Evolutionary conservation across 2,888 invertebrate species (phyloP).

Genomic region (Melangyna quadrimaculata): DNA sequence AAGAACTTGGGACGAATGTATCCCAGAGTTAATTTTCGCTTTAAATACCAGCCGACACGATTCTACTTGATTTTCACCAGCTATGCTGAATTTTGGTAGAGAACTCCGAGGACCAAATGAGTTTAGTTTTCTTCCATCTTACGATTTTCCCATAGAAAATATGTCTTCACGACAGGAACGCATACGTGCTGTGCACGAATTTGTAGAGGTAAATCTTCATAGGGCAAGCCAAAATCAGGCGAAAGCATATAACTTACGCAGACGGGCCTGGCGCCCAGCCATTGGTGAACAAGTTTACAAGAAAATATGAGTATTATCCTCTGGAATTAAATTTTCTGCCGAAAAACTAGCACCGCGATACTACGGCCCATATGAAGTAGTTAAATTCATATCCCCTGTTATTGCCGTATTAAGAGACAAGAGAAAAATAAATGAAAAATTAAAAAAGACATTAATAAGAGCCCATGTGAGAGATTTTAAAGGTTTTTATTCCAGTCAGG

Average conservation of each 20-base stretch:
- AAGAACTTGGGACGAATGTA: conserved; percentile 20
- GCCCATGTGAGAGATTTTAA: neutral
- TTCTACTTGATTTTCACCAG: neutral
- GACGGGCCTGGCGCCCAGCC: neutral
- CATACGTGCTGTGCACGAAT: neutral
- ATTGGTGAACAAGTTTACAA: neutral
- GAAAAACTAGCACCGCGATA: neutral
- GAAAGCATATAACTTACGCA: neutral
- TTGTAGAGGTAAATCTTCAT: neutral
- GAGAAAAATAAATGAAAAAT: neutral
- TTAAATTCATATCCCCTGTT: neutral
- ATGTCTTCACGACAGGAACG: neutral
- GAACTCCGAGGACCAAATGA: neutral
- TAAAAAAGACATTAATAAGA: neutral
- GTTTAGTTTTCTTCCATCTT: neutral
- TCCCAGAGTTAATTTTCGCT: conserved; percentile 14
- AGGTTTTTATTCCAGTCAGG: neutral
- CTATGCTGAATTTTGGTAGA: conserved; percentile 11
- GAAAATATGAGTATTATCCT: neutral
- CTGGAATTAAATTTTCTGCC: neutral
- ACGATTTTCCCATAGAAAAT: neutral
- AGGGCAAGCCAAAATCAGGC: neutral
- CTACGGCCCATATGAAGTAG: neutral
- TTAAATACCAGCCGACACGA: neutral
- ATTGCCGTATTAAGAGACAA: neutral